Evolutionary conservation across 2,113 vertebrate species (phyloP).

Genomic region (Pitta sordida): DNA sequence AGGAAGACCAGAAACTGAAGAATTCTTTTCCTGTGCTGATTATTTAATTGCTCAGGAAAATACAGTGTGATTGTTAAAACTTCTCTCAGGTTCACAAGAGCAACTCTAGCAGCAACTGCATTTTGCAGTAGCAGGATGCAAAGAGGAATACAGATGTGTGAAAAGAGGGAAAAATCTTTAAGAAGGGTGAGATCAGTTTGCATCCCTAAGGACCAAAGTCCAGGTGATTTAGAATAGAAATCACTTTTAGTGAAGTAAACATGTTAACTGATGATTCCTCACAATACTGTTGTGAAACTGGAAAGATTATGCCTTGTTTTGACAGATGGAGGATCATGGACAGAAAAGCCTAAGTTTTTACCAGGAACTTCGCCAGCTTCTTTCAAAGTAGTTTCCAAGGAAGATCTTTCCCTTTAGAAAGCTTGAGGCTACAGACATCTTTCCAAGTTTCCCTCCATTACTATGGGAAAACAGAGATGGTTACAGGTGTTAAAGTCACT

Average conservation of each 20-base stretch:
- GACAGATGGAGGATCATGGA: background rate
- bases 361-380: slow-evolving; percentile 31
- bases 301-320: slow-evolving; percentile 30
- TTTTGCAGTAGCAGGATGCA: background rate
- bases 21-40: background rate
- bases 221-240: slow-evolving; percentile 11
- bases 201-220: background rate
- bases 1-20: background rate
- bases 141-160: background rate
- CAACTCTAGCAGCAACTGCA: background rate
- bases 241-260: background rate
- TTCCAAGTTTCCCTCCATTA: background rate
- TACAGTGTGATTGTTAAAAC: background rate
- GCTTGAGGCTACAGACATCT: background rate
- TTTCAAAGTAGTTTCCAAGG: slow-evolving; percentile 40
- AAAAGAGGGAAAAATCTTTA: background rate
- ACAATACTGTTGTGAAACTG: background rate
- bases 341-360: slow-evolving; percentile 34
- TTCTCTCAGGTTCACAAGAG: background rate
- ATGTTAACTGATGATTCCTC: background rate
- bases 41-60: background rate
- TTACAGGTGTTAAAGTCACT: background rate
- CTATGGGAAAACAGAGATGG: background rate
- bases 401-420: slow-evolving; percentile 12
- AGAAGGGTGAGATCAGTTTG: background rate